Evolutionary conservation across 2,797 vertebrate genomes (phyloP), one percentile per base, ranked within the genome.

Genomic region (Lycodopsis pacificus): DNA sequence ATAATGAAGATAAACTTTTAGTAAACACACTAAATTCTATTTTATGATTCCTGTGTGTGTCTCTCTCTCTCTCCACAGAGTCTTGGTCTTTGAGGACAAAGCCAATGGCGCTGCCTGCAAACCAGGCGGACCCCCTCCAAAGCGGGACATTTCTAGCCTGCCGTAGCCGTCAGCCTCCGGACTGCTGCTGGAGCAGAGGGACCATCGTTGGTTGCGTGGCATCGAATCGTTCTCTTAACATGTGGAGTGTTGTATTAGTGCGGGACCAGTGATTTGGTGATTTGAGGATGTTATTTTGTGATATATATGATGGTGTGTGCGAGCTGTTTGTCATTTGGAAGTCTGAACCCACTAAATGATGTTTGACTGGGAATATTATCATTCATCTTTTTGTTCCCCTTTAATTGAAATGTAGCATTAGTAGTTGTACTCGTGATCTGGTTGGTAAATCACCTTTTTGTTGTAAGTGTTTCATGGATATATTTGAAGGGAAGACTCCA

Each of bases 21-120:
- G 48, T 66, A 22, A 36, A 51, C 3, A 6, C 20, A 14, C 15
- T 46, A 4, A 25, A 25, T 25, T 25, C 25, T 25, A 25, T 25
- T 25, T 25, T 25, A 25, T n/a, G n/a, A n/a, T n/a, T n/a, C n/a
- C n/a, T n/a, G n/a, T n/a, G n/a, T n/a, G n/a, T n/a, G n/a, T n/a
- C 25, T 25, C 25, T 1, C 25, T 25, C 25, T 25, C 25, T 25
- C 25, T 25, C 61, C 86, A 25, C 93, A 99, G 98, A 81, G 96
- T 99, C 90, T 96, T 99, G 95, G 93, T 99, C 93, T 99, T 99
- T 84, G 98, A 99, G 95, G 98, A 97, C 93, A 99, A 98, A 95
- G 97, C 96, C 87, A 97, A 94, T 0, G 96, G 96, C 71, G 82
- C 81, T 34, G 73, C 88, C 79, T 91, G 92, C 86, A 98, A 96